Evolutionary conservation across 2,888 invertebrate species (phyloP), one percentile per base, ranked within the genome.

Genomic region (Polydesmus complanatus): DNA sequence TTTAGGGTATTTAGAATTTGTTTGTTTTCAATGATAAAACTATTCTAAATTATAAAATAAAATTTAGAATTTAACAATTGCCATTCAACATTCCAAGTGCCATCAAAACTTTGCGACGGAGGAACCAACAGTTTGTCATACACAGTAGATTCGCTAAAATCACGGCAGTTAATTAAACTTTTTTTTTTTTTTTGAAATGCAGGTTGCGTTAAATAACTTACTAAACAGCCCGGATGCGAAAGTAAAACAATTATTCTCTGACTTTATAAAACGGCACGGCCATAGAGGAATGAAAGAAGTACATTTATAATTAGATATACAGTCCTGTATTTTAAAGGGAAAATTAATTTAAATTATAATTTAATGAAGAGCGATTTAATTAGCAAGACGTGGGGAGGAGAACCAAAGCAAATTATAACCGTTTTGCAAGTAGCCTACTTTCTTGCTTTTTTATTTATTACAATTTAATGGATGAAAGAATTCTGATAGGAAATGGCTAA

Each of bases 221-320:
- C 8, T 14, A 8, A 37, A 37, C 37, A 37, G 37, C 37, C 5
- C 5, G 14, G 37, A 37, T 14, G 5, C 5, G 8, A 37, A 37
- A 8, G 37, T 37, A 14, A 5, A 37, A 37, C 5, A 14, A 14
- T 37, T 37, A 37, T 37, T 37, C 14, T 8, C 37, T 8, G 54
- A 27, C 18, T 60, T 60, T 47, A 25, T 60, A 18, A 14, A 26
- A 23, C 27, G 54, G 3, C 60, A 60, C 21, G 60, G 60, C 1
- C 60, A 60, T 54, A 51, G 60, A 11, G 54, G 60, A 1, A 21
- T 27, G 23, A 60, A 60, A 47, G 60, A 60, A 37, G 60, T 60
- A 47, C 37, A 8, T 14, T 37, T 5, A 37, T 37, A 14, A 37
- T 37, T 5, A 8, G 37, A 8, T 37, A 8, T 37, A 37, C 14